Base-by-base conservation (phyloP, 2,113 vertebrate genomes). In the Crotalus horridus region DNA sequence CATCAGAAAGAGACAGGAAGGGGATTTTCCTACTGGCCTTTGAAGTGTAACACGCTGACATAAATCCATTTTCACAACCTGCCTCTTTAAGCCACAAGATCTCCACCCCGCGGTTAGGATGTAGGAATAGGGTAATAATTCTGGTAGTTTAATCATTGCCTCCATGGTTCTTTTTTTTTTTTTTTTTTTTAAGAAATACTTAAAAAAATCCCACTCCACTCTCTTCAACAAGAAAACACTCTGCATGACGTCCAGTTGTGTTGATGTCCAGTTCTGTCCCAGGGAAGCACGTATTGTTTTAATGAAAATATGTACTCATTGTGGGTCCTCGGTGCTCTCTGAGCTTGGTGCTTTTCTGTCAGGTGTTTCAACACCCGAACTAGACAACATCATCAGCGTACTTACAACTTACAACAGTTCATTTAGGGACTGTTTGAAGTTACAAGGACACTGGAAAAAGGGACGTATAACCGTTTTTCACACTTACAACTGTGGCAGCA, bases 71-170 rank as follows among this genome's bases (percentile, higher is more conserved):
- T 5, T 55, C 7, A 2, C 46, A 48, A 21, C 9, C 56, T 58
- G 46, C 90, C 46, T 55, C 53, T 10, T 93, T 55, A 92, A 43
- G 85, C 69, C 89, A 91, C 29, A 89, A 96, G 94, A 81, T 24
- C 74, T 88, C 13, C 4, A 48, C 13, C 39, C 81, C 61, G n/a
- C 88, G 86, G 94, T 93, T 64, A 85, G 39, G 56, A 51, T 43
- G 3, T n/a, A 24, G 89, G 95, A 89, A 24, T 2, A 89, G 21
- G 89, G 86, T 51, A 74, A 54, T 88, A 46, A 46, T 46, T 88
- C 59, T 8, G 26, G 4, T 8, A 33, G 20, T 23, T 59, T 24
- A 89, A 89, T 43, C 51, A 88, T 4, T 51, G 86, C 69, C 87
- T 85, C 51, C n/a, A 43, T 4, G 87, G 51, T 90, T 9, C 21